A percentile compares a stretch with the other conserved stretches of the same genome.
These are phyloP conservation scores for Pogonophryne albipinna DNA, from an alignment of 2,797 vertebrate genomes.

Conservation along the genomic window DNA sequence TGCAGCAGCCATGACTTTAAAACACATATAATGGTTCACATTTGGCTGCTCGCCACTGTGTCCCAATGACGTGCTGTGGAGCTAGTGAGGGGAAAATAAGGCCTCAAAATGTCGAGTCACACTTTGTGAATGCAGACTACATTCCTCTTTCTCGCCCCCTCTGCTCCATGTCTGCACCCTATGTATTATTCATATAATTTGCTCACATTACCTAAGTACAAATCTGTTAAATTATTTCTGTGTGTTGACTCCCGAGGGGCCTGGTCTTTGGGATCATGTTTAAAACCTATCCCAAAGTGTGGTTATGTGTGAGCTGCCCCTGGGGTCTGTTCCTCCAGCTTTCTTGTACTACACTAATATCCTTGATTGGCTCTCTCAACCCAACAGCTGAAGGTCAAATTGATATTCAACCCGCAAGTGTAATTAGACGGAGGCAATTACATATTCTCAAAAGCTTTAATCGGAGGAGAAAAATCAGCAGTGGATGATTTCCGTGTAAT, in stretches of 20 bases:
- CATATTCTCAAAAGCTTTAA: conserved; percentile 85
- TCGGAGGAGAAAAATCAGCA: conserved; percentile 82
- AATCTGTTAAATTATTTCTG: conserved; percentile 86
- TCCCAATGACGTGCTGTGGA: conserved; percentile 57
- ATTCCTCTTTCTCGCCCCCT: conserved; percentile 41
- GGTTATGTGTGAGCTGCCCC: conserved; percentile 89
- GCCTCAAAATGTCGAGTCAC: conserved; percentile 78
- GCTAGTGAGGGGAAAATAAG: conserved; percentile 23
- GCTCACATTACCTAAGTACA: conserved; percentile 85
- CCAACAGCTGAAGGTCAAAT: conserved; percentile 94
- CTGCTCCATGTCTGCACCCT: conserved; percentile 62
- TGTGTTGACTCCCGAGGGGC: conserved; percentile 81
- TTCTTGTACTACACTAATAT: conserved; percentile 90
- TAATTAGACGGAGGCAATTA: conserved; percentile 89
- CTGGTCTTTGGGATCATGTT: conserved; percentile 85
- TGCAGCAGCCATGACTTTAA: conserved; percentile 34
- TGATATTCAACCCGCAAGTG: conserved; percentile 90
- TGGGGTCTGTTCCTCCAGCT: conserved; percentile 89
- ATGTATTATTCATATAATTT: conserved; percentile 86
- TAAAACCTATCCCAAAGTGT: conserved; percentile 85
- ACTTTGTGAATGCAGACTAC: conserved; percentile 71
- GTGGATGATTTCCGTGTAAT: conserved; percentile 83
- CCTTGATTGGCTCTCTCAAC: conserved; percentile 91
- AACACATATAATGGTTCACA: conserved; percentile 48
- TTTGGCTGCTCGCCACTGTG: conserved; percentile 68